Conservation (phyloP, 2,888 invertebrate species). For the Loripinus fragilis region DNA sequence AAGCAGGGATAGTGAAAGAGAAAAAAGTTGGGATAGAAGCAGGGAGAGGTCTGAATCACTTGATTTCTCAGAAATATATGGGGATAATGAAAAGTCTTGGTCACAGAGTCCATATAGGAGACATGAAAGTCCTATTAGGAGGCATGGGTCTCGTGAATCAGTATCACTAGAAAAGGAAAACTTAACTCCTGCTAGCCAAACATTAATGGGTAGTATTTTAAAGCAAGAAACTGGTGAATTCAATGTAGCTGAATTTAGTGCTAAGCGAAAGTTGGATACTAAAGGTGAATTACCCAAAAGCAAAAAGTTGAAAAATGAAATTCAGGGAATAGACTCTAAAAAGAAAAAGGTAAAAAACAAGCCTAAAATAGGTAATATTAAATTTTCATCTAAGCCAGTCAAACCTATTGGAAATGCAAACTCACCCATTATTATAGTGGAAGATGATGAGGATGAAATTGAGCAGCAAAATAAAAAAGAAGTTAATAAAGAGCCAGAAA, state of each 20-base stretch:
- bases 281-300: not conserved
- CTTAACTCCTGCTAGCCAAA: not conserved
- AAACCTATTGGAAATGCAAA: slow-evolving; percentile 2
- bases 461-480: not conserved
- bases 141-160: not conserved
- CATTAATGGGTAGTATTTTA: slow-evolving; percentile 4
- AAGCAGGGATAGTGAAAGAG: slow-evolving; percentile 44
- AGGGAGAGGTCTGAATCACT: slow-evolving; percentile 41
- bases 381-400: not conserved
- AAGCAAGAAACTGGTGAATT: slow-evolving; percentile 8
- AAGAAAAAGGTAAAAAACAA: slow-evolving; percentile 17
- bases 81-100: slow-evolving; percentile 17
- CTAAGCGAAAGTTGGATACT: not conserved
- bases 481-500: too few species aligned
- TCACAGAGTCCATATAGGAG: slow-evolving; percentile 49
- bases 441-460: slow-evolving; percentile 22
- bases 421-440: not conserved
- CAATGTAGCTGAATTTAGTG: not conserved
- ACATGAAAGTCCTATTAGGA: slow-evolving; percentile 19
- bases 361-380: not conserved
- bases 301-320: not conserved
- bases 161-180: not conserved
- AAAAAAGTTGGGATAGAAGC: slow-evolving; percentile 37
- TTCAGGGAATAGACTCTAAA: not conserved
- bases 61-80: slow-evolving; percentile 53